phyloP scores from a whole-genome alignment of 2,113 vertebrate genomes.

The Dromiciops gliroides region DNA sequence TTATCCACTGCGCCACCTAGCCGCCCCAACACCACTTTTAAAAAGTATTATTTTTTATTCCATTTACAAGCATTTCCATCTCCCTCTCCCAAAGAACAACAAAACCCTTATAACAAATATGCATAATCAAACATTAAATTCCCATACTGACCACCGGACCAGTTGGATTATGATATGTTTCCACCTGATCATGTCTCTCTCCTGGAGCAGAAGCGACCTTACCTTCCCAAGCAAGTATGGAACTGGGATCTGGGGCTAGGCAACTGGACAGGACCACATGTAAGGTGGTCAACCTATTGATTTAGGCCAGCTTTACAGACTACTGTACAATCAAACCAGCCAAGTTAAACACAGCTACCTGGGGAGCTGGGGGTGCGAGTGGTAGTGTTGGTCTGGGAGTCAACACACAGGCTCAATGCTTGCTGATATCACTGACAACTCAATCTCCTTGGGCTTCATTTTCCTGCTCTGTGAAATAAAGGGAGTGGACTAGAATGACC shows the following conservation, averaged over 20 bases:
- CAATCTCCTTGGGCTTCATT: background rate
- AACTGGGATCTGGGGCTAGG: background rate
- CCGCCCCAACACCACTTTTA: no score
- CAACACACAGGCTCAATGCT: background rate
- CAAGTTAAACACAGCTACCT: background rate
- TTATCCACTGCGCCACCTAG: no score
- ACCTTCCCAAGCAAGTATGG: constrained; percentile 5
- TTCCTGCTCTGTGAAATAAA: background rate
- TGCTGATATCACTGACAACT: background rate
- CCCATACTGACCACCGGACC: background rate
- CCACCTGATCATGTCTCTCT: background rate
- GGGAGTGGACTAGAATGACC: background rate
- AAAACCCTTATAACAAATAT: background rate
- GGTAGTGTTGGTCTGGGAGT: constrained; percentile 11
- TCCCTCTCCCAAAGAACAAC: background rate
- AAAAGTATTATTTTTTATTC: background rate
- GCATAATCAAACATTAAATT: background rate
- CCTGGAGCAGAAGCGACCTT: background rate
- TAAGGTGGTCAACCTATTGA: background rate
- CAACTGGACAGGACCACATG: background rate
- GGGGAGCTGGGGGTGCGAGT: background rate
- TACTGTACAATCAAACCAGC: background rate
- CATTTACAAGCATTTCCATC: background rate
- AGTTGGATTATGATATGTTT: background rate
- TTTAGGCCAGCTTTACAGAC: constrained; percentile 10